These are phyloP conservation scores for Choloepus hoffmanni DNA, from an alignment of 2,113 vertebrate genomes.

Conservation along the genomic window DNA sequence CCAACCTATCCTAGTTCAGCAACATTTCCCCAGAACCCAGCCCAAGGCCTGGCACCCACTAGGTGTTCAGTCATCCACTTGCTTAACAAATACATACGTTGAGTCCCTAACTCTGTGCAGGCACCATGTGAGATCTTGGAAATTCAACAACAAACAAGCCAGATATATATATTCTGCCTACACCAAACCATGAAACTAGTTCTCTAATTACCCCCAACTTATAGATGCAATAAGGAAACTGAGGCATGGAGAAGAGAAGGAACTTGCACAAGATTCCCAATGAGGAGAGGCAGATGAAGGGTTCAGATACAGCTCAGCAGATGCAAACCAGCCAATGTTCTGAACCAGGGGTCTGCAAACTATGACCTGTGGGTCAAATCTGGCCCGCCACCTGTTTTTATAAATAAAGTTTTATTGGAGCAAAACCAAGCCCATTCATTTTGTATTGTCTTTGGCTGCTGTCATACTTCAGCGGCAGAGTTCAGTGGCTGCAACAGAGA, in stretches of 20 bases:
- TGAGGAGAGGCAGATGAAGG: background rate
- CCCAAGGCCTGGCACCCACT: background rate
- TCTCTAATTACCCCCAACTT: background rate
- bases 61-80: background rate
- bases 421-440: background rate
- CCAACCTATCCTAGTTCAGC: background rate
- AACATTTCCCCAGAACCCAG: background rate
- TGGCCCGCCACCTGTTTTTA: background rate
- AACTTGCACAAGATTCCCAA: background rate
- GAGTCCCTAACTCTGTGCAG: background rate
- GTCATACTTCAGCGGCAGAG: background rate
- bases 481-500: background rate
- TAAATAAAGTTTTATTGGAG: background rate
- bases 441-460: background rate
- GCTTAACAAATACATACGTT: background rate
- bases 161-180: fast-evolving
- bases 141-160: background rate
- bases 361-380: background rate
- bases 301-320: background rate
- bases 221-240: background rate
- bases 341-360: background rate
- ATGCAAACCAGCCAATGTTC: background rate
- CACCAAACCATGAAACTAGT: background rate
- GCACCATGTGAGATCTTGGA: background rate
- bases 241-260: background rate